Evolutionary conservation across 2,888 invertebrate genomes (phyloP).

Genomic region (Bugula neritina): DNA sequence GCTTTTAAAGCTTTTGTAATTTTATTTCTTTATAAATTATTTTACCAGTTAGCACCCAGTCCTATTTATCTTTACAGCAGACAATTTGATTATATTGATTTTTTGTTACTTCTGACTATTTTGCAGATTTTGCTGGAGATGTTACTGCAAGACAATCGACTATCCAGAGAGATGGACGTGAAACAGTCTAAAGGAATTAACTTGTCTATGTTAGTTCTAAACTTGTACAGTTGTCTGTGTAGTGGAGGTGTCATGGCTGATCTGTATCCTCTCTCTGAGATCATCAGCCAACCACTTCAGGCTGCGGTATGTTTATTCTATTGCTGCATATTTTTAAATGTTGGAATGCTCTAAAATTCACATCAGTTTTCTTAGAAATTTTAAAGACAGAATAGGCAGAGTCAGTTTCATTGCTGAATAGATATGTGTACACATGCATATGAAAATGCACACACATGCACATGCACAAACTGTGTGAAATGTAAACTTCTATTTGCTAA

Average conservation of each 20-base stretch:
- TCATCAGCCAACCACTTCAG: slow-evolving; percentile 9
- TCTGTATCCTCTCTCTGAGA: slow-evolving; percentile 18
- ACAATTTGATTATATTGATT: too few species aligned
- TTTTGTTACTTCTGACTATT: background rate
- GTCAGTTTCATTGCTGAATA: too few species aligned
- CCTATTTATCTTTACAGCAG: too few species aligned
- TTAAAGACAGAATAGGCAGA: too few species aligned
- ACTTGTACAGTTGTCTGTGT: slow-evolving; percentile 17
- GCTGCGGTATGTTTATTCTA: background rate
- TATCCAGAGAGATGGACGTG: slow-evolving; percentile 20
- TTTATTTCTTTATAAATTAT: too few species aligned
- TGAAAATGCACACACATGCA: too few species aligned
- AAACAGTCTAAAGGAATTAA: slow-evolving; percentile 13
- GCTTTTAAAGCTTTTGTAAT: too few species aligned
- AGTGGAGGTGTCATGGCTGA: background rate
- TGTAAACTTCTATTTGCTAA: too few species aligned
- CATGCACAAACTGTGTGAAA: too few species aligned
- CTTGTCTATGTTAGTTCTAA: slow-evolving; percentile 12
- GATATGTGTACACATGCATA: too few species aligned
- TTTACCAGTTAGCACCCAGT: too few species aligned
- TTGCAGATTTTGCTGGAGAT: background rate
- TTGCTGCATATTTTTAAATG: background rate
- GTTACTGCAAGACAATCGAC: background rate
- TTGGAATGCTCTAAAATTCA: background rate
- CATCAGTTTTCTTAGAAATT: too few species aligned